Base-by-base conservation (phyloP, 2,113 vertebrate species). In the Eretmochelys imbricata region DNA sequence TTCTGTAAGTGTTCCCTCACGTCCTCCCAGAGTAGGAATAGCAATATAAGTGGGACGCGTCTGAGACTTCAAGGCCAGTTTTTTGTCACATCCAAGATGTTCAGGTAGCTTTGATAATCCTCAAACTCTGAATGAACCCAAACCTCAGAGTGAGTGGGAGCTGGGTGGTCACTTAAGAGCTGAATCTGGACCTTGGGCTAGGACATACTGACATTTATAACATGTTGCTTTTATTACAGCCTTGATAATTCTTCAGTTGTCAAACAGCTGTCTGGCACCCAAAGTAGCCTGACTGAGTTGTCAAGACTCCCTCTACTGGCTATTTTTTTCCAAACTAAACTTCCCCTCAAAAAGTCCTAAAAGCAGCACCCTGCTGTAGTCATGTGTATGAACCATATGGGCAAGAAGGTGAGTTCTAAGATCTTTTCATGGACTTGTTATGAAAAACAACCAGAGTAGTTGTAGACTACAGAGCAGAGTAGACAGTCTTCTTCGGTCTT, bases 81-180 rank as follows among this genome's bases (percentile, higher is more conserved):
- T 57, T 51, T 50, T 4, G 27, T 82, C 10, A 1, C 0, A 2
- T 22, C 53, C 42, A 54, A 20, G 3, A 27, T 46, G n/a, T 59
- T 48, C 51, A n/a, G 50, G 42, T 53, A 22, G 35, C 38, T 59
- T 49, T 10, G 49, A 10, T 48, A 51, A 27, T 65, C 50, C 4
- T 84, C 69, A 50, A 69, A 4, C 42, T 65, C 62, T 42, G 79
- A 1, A 82, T 4, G 1, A 29, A 54, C 1, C 3, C 4, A 46
- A 12, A 46, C 24, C 6, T 76, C 75, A 29, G 75, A 48, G 46
- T 78, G 75, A 27, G 27, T 9, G 25, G 4, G 10, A 49, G 27
- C 51, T 54, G 57, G 83, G 35, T 16, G 49, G 24, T 51, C 3
- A 8, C 2, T 42, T 27, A 2, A 0, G 13, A 19, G 11, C 24